These are phyloP conservation scores for Sceloporus tristichus DNA, from an alignment of 2,113 vertebrate species.

Conservation along the genomic window DNA sequence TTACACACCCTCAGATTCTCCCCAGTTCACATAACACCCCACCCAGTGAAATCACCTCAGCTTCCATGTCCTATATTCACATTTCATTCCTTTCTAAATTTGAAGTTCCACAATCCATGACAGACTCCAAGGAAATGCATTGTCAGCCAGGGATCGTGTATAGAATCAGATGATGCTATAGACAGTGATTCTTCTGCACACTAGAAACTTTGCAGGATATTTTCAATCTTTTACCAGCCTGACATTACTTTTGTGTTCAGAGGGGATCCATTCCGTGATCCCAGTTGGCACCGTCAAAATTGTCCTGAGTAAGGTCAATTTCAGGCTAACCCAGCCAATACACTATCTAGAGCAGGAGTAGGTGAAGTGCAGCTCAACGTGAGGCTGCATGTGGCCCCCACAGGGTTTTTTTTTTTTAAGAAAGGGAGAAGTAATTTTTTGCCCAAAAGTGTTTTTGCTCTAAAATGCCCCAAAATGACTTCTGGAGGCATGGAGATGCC, in stretches of 20 bases:
- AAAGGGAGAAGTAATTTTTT: no score
- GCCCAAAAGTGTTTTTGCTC: background rate
- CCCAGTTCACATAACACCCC: slow-evolving; percentile 20
- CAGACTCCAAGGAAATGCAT: slow-evolving; percentile 25
- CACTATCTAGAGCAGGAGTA: background rate
- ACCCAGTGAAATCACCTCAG: slow-evolving; percentile 38
- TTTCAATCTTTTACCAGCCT: slow-evolving; percentile 5
- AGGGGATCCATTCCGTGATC: background rate
- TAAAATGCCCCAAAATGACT: background rate
- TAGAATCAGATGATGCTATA: slow-evolving; percentile 40
- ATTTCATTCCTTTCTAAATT: slow-evolving; percentile 27
- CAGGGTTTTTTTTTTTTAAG: no score
- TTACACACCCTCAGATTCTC: slow-evolving; percentile 41
- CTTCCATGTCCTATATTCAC: slow-evolving; percentile 33
- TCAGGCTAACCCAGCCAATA: background rate
- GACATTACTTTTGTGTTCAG: background rate
- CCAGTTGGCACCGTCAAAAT: background rate
- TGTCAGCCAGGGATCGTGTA: background rate
- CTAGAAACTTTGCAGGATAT: background rate
- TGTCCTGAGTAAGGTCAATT: background rate
- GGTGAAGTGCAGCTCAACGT: background rate
- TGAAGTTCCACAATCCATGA: background rate
- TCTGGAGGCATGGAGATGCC: background rate
- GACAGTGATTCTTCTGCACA: background rate
- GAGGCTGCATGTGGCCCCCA: background rate